Evolutionary conservation across 2,888 invertebrate species (phyloP).

Genomic region (Leptopterna dolabrata): DNA sequence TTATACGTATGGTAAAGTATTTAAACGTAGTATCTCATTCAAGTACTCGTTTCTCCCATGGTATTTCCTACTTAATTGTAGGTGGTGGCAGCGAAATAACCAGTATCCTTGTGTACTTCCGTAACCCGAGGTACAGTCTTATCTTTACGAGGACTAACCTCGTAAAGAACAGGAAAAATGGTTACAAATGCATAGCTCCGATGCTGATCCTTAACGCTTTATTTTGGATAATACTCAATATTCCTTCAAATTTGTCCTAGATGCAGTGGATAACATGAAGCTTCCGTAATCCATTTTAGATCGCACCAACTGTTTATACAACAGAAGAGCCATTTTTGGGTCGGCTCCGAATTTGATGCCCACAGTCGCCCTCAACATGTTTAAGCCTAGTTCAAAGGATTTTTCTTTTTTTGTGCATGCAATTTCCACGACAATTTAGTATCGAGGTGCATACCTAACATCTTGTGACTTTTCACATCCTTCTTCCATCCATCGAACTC

Average conservation of each 20-base stretch:
- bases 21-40: too few relatives aligned
- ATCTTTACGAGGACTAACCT: too few relatives aligned
- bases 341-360: neutral
- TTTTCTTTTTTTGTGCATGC: neutral
- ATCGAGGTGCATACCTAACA: neutral
- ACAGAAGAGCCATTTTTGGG: neutral
- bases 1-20: too few relatives aligned
- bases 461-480: neutral
- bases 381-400: neutral
- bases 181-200: neutral
- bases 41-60: too few relatives aligned
- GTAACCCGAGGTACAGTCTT: too few relatives aligned
- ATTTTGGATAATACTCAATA: neutral
- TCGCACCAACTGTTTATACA: neutral
- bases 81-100: too few relatives aligned
- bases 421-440: neutral
- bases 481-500: too few relatives aligned
- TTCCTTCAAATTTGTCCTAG: neutral
- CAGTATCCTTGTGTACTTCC: too few relatives aligned
- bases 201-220: neutral
- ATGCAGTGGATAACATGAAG: neutral
- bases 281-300: neutral
- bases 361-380: neutral
- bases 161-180: too few relatives aligned
- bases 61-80: too few relatives aligned